These are phyloP conservation scores for Anas flavirostris DNA, from an alignment of 2,797 vertebrate species.

Conservation along the genomic window DNA sequence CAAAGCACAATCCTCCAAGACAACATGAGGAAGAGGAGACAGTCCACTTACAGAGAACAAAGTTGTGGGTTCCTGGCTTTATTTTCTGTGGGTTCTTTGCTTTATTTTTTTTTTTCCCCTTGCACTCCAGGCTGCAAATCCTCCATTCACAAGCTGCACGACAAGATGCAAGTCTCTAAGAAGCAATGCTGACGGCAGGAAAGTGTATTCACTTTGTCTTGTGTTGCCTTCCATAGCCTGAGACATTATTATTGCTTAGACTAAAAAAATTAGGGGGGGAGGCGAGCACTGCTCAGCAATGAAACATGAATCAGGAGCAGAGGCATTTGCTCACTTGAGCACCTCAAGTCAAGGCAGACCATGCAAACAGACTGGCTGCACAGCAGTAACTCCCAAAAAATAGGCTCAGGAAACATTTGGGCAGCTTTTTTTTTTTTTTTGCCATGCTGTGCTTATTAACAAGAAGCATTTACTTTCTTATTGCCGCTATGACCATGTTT, in stretches of 20 bases:
- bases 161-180: not conserved
- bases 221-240: not conserved
- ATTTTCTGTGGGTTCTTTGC: too few species aligned
- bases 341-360: not conserved
- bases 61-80: not conserved
- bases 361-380: not conserved
- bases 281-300: not conserved
- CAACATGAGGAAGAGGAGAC: not conserved
- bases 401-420: not conserved
- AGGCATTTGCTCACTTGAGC: rapidly evolving
- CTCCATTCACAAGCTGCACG: not conserved
- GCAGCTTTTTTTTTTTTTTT: not conserved
- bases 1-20: not conserved
- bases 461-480: not conserved
- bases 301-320: rapidly evolving
- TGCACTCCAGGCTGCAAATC: not conserved
- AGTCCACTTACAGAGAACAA: not conserved
- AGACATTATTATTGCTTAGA: not conserved
- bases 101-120: not conserved
- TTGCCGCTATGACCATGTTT: not conserved
- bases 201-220: not conserved
- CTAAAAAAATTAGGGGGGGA: rapidly evolving
- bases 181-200: not conserved
- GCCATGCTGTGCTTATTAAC: not conserved
- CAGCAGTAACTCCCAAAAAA: not conserved